Evolutionary conservation across 2,888 invertebrate genomes (phyloP).

Genomic region (Itoplectis maculator): DNA sequence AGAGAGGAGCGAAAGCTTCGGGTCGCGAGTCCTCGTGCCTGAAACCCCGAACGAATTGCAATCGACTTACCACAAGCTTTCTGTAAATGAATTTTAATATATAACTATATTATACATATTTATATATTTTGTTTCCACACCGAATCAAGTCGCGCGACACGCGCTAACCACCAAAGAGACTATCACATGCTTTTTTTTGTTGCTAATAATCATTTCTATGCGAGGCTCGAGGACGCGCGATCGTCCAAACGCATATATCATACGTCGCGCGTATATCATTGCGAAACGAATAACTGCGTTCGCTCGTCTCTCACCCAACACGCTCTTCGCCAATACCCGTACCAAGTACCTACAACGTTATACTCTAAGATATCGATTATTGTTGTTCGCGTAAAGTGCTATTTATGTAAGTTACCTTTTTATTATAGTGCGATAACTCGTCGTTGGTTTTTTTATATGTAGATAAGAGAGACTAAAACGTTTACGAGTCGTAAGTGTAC

Average conservation of each 20-base stretch:
- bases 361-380: conserved; percentile 49
- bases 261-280: conserved; percentile 23
- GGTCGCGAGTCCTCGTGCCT: conserved; percentile 47
- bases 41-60: conserved; percentile 32
- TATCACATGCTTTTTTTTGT: conserved; percentile 41
- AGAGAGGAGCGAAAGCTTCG: conserved; percentile 45
- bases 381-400: conserved; percentile 64
- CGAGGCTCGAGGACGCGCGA: conserved; percentile 51
- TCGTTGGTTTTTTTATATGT: conserved; percentile 51
- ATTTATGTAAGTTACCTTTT: conserved; percentile 68
- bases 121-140: conserved; percentile 36
- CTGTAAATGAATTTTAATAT: conserved; percentile 27
- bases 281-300: conserved; percentile 39
- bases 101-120: conserved; percentile 17
- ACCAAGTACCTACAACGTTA: conserved; percentile 67
- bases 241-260: conserved; percentile 3
- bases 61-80: conserved; percentile 30
- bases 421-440: conserved; percentile 53
- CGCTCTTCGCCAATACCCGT: conserved; percentile 61
- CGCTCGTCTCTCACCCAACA: conserved; percentile 55
- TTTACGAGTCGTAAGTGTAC: conserved; percentile 30
- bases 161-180: conserved; percentile 79
- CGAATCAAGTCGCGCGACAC: conserved; percentile 67
- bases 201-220: conserved; percentile 35
- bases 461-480: conserved; percentile 47